phyloP scores from a whole-genome alignment of 1,140 invertebrate genomes.

The Hetaerina americana region DNA sequence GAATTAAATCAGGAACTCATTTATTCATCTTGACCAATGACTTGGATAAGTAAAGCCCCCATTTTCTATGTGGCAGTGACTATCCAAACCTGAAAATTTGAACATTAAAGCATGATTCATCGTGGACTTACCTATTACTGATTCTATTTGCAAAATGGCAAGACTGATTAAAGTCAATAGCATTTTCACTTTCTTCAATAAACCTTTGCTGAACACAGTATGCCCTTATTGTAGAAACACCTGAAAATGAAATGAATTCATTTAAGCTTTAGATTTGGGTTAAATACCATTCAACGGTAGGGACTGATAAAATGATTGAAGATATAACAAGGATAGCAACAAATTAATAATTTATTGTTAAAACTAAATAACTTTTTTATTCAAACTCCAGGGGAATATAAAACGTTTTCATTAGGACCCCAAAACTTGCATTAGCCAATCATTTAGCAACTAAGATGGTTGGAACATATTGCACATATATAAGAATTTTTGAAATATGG shows the following conservation, averaged over 20 bases:
- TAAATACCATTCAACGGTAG: background rate
- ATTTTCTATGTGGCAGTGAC: background rate
- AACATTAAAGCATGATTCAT: background rate
- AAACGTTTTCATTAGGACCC: background rate
- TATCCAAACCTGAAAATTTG: background rate
- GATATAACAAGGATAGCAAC: background rate
- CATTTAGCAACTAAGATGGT: too few species aligned
- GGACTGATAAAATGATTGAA: background rate
- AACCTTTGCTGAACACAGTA: constrained; percentile 35
- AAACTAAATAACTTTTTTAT: background rate
- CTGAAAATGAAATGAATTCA: constrained; percentile 28
- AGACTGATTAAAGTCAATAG: constrained; percentile 37
- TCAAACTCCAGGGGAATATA: background rate
- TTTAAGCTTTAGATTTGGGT: background rate
- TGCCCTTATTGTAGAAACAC: constrained; percentile 40
- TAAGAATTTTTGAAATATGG: too few species aligned
- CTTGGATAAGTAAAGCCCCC: background rate
- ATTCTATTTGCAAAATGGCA: constrained; percentile 31
- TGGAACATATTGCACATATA: too few species aligned
- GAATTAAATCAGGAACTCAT: too few species aligned
- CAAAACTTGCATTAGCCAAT: too few species aligned
- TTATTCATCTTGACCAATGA: background rate
- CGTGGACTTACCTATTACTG: constrained; percentile 22
- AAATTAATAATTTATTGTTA: background rate
- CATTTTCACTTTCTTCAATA: constrained; percentile 29